Percentiles rank a stretch among this genome's conserved stretches.
These are phyloP conservation scores for Budorcas taxicolor DNA, from an alignment of 2,113 vertebrate genomes.

Conservation along the genomic window DNA sequence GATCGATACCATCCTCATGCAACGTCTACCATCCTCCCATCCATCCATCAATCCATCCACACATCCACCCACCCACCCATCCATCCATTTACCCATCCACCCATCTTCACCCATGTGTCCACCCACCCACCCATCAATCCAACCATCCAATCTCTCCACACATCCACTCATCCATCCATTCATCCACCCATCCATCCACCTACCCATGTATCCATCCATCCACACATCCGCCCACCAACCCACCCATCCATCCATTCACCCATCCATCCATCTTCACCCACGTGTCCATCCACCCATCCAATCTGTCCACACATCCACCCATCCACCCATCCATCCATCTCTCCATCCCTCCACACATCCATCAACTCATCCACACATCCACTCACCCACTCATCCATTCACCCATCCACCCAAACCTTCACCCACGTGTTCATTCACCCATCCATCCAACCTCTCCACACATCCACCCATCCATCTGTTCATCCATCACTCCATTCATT, in stretches of 20 bases:
- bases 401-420: background rate
- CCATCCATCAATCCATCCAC: rapidly evolving
- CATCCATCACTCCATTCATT: rapidly evolving
- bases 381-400: rapidly evolving
- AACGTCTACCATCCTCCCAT: rapidly evolving
- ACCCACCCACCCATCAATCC: rapidly evolving
- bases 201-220: rapidly evolving
- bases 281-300: too few relatives aligned
- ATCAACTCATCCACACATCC: rapidly evolving
- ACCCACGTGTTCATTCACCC: too few relatives aligned
- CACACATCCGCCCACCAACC: too few relatives aligned
- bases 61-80: rapidly evolving
- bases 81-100: rapidly evolving
- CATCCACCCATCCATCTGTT: too few relatives aligned
- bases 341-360: rapidly evolving
- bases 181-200: rapidly evolving
- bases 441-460: background rate
- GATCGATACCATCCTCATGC: rapidly evolving
- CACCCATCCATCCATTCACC: rapidly evolving
- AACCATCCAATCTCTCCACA: too few relatives aligned
- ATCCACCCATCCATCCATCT: rapidly evolving
- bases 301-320: too few relatives aligned
- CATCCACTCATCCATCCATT: rapidly evolving
- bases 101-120: too few relatives aligned
- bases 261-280: rapidly evolving